phyloP scores from a whole-genome alignment of 2,888 invertebrate genomes.

The Hetaerina titia region DNA sequence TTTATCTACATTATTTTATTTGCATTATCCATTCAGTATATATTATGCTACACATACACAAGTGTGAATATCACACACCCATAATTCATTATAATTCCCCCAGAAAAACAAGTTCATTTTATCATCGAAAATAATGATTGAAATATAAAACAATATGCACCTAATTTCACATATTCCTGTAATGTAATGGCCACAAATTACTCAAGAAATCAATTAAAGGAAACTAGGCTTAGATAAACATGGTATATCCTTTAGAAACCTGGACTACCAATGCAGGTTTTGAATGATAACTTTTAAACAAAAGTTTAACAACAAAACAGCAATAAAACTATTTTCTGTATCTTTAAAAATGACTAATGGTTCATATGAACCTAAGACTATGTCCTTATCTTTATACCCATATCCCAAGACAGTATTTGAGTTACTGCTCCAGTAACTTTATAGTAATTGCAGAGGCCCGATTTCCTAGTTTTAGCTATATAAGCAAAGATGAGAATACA shows the following conservation, averaged over 20 bases:
- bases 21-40: not conserved
- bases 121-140: not conserved
- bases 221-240: not conserved
- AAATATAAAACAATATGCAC: not conserved
- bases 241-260: not conserved
- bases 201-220: not conserved
- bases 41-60: not conserved
- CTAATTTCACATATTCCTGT: not conserved
- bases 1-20: constrained; percentile 2
- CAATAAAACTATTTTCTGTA: not conserved
- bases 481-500: not conserved
- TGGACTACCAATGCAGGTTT: not conserved
- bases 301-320: constrained; percentile 27
- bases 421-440: not conserved
- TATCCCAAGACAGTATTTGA: not conserved
- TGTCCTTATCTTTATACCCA: not conserved
- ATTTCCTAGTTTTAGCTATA: not conserved
- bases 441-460: constrained; percentile 37
- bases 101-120: not conserved
- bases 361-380: constrained; percentile 43
- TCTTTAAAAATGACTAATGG: constrained; percentile 51
- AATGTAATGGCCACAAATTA: not conserved
- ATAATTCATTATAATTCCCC: not conserved
- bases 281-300: not conserved
- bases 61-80: not conserved